Evolutionary conservation across 1,140 invertebrate species (phyloP), one percentile per base, ranked within the genome.

Genomic region (Aphelinus atriplicis): DNA sequence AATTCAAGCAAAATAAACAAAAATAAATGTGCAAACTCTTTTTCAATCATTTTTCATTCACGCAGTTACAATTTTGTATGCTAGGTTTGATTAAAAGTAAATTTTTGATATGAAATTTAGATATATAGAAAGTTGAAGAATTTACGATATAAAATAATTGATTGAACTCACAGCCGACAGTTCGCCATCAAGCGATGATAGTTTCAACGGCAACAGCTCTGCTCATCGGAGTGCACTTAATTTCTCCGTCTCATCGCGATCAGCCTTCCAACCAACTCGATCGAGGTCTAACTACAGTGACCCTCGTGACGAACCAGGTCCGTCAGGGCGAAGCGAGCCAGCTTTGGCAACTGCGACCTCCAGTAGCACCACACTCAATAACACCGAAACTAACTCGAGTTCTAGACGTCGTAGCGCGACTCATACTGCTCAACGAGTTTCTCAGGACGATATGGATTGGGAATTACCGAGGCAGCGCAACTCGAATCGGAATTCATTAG

Each of bases 211-310:
- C 3, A 76, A 66, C 56, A 26, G 51, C 68, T 61, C 74, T 9
- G 66, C 74, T 7, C 79, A 79, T 26, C 71, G 61, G 1, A 46
- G 77, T n/a, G 45, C 77, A 2, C 81, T 81, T 5, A 81, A 81
- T 43, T 88, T 88, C 43, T 86, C 83, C 9, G 81, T 86, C 7
- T 86, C 85, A 2, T 85, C 80, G 43, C 81, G 82, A 7, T 87
- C 86, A 2, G 87, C 86, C 1, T 88, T 87, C 78, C 84, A 88
- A 58, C 84, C 82, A 2, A 84, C 69, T 45, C 69, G 69, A 42
- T 76, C 64, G 1, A 56, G 45, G 51, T 43, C 56, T 1, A 67
- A 45, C 9, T 67, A 26, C 4, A 10, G 9, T 1, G 43, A 56
- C 10, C 3, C 5, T 50, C 48, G 47, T 3, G 9, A 80, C 55